Conservation (phyloP, 2,113 vertebrate genomes). For the Macroglossus sobrinus region DNA sequence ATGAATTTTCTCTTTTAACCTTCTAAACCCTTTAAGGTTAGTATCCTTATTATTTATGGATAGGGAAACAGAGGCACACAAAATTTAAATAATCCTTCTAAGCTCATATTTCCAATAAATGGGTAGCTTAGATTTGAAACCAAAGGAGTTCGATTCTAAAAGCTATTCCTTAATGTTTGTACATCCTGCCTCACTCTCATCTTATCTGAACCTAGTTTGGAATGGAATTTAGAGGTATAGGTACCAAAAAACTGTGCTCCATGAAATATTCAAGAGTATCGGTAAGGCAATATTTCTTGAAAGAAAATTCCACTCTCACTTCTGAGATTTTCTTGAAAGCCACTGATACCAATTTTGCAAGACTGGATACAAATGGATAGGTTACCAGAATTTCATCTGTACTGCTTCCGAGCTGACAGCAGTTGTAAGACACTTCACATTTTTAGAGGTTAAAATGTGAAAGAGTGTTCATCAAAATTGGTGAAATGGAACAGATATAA, state of each 20-base stretch:
- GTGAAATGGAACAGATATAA: not conserved
- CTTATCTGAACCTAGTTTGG: not conserved
- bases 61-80: slow-evolving; percentile 5
- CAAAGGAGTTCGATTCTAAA: not conserved
- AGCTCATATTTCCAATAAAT: not conserved
- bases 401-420: not conserved
- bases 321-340: slow-evolving; percentile 27
- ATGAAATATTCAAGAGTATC: not conserved
- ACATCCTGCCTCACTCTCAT: not conserved
- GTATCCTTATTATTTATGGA: not conserved
- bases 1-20: slow-evolving; percentile 37
- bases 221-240: not conserved
- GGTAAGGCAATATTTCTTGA: not conserved
- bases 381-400: not conserved
- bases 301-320: not conserved
- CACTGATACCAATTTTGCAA: not conserved
- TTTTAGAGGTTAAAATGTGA: slow-evolving; percentile 4
- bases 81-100: not conserved
- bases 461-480: not conserved
- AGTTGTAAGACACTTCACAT: not conserved
- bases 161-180: not conserved
- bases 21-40: not conserved
- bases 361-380: not conserved
- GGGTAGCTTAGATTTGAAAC: not conserved
- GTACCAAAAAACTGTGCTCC: not conserved